A percentile compares a stretch with the other conserved stretches of the same genome.
phyloP scores from a whole-genome alignment of 1,140 invertebrate species.

The Vanessa tameamea region DNA sequence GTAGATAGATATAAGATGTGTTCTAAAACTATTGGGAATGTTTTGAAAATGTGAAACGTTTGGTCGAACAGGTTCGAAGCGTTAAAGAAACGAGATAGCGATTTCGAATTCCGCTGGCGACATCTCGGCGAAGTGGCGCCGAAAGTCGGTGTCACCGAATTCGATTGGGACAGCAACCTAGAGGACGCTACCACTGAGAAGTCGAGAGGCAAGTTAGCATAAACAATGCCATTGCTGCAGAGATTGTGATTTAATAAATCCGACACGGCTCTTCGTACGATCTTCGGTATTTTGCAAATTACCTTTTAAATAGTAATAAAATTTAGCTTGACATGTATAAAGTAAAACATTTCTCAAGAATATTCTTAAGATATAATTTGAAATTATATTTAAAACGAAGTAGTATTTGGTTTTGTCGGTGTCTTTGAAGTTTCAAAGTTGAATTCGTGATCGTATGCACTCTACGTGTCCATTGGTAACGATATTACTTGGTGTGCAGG shows the following conservation, averaged over 20 bases:
- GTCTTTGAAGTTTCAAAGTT: background rate
- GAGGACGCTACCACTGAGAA: slow-evolving; percentile 84
- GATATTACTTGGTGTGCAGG: slow-evolving; percentile 26
- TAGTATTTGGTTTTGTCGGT: background rate
- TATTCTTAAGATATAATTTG: background rate
- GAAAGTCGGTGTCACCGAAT: slow-evolving; percentile 87
- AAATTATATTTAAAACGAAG: background rate
- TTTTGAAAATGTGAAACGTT: background rate
- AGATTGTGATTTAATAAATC: background rate
- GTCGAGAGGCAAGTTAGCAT: slow-evolving; percentile 63
- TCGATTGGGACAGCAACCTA: slow-evolving; percentile 92
- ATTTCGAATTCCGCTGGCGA: slow-evolving; percentile 90
- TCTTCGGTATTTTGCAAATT: too few species aligned
- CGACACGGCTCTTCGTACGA: background rate
- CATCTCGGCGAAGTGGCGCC: slow-evolving; percentile 89
- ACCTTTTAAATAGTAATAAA: background rate
- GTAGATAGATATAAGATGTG: background rate
- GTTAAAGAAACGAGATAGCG: slow-evolving; percentile 88
- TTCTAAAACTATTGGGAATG: background rate
- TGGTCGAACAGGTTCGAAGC: slow-evolving; percentile 85
- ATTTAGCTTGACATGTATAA: background rate
- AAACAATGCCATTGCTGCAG: background rate
- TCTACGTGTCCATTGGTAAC: slow-evolving; percentile 15
- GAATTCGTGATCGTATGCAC: background rate
- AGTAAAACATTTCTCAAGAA: too few species aligned